Evolutionary conservation across 2,888 invertebrate species (phyloP).

Genomic region (Macaria liturata): DNA sequence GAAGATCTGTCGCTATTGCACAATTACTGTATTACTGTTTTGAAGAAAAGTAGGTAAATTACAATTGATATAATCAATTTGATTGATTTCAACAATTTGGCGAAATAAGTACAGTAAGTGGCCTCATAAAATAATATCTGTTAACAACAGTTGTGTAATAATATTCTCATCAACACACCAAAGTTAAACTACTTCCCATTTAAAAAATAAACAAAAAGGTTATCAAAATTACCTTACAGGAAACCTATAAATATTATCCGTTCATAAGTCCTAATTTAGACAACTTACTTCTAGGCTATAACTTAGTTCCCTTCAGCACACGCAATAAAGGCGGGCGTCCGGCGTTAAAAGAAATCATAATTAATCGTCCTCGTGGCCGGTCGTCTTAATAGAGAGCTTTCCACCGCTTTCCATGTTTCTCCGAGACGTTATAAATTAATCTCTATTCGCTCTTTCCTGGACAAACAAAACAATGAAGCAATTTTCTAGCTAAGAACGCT

Average conservation of each 20-base stretch:
- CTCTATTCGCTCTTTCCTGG: conserved; percentile 67
- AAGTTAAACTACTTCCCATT: too few species aligned
- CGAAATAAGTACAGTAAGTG: too few species aligned
- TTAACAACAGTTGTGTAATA: too few species aligned
- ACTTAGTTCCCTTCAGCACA: conserved; percentile 44
- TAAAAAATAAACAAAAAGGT: too few species aligned
- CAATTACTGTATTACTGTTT: too few species aligned
- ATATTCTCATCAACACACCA: too few species aligned
- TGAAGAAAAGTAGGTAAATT: too few species aligned
- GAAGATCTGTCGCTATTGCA: conserved; percentile 22
- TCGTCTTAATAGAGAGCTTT: conserved; percentile 75
- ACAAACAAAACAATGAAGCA: conserved; percentile 66
- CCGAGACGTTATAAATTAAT: conserved; percentile 79
- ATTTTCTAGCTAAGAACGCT: conserved; percentile 46
- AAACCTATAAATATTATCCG: not conserved
- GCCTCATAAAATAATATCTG: too few species aligned
- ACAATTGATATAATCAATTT: too few species aligned
- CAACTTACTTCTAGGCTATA: conserved; percentile 12
- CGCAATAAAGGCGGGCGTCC: conserved; percentile 56
- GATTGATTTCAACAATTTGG: too few species aligned
- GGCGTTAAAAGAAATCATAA: conserved; percentile 80
- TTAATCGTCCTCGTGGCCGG: conserved; percentile 73
- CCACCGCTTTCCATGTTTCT: conserved; percentile 74
- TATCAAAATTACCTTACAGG: too few species aligned
- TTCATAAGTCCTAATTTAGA: conserved; percentile 1